Conservation (phyloP, 2,113 vertebrate species). For the Pampusana beccarii region DNA sequence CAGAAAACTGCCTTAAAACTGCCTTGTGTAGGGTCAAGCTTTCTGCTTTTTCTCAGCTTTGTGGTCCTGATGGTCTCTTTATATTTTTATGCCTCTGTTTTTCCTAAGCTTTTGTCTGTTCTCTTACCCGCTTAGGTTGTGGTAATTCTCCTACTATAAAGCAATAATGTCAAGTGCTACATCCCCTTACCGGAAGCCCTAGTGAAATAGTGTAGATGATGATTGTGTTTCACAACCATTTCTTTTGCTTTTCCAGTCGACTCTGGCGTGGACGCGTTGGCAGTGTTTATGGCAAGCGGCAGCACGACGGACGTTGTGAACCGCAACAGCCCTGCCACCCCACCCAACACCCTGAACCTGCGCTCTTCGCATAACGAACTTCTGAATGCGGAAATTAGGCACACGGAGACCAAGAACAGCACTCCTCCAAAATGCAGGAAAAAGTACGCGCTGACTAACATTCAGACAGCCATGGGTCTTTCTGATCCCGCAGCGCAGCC, state of each 20-base stretch:
- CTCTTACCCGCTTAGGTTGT: neutral
- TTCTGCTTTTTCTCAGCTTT: neutral
- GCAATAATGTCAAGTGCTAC: neutral
- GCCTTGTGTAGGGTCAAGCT: neutral
- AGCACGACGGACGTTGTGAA: slow-evolving; percentile 84
- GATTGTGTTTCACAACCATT: neutral
- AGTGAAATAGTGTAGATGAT: rapidly evolving
- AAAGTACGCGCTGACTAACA: slow-evolving; percentile 88
- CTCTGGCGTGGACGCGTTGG: slow-evolving; percentile 79
- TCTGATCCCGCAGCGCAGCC: slow-evolving; percentile 81
- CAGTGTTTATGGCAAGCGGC: slow-evolving; percentile 89
- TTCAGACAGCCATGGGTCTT: slow-evolving; percentile 90
- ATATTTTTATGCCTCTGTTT: neutral
- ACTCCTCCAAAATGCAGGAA: slow-evolving; percentile 92
- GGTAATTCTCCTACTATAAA: neutral
- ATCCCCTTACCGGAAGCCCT: neutral
- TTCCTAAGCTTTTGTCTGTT: neutral
- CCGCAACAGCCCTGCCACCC: slow-evolving; percentile 78
- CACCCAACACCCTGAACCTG: slow-evolving; percentile 91
- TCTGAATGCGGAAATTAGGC: slow-evolving; percentile 87
- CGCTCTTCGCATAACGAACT: slow-evolving; percentile 95
- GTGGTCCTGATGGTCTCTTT: neutral
- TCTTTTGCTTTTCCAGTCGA: slow-evolving; percentile 72
- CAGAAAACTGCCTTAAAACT: neutral
- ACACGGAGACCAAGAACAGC: slow-evolving; percentile 83